phyloP scores from a whole-genome alignment of 2,797 vertebrate genomes.

The Epinephelus coioides region DNA sequence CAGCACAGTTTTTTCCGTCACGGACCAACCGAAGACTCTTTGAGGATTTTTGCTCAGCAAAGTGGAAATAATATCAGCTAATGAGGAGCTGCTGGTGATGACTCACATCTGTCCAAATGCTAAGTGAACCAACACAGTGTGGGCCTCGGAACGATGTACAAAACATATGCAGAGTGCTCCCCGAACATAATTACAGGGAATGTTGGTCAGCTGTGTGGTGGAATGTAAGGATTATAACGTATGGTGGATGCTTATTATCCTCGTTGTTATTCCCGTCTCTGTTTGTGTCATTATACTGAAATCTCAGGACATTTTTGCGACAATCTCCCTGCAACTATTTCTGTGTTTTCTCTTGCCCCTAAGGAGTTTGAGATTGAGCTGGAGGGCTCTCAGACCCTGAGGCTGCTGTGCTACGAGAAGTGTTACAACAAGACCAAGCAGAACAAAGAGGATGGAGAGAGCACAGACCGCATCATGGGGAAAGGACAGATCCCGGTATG shows the following conservation, averaged over 20 bases:
- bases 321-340: background rate
- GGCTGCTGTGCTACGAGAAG: slow-evolving; percentile 95
- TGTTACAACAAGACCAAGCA: slow-evolving; percentile 91
- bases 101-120: slow-evolving; percentile 77
- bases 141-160: slow-evolving; percentile 57
- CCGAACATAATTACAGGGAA: slow-evolving; percentile 58
- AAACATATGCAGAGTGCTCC: slow-evolving; percentile 60
- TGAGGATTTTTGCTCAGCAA: slow-evolving; percentile 65
- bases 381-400: slow-evolving; percentile 94
- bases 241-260: background rate
- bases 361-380: slow-evolving; percentile 97
- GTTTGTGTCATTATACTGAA: background rate
- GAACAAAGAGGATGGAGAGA: slow-evolving; percentile 92
- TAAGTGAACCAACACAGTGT: slow-evolving; percentile 66
- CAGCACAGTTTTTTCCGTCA: slow-evolving; percentile 20
- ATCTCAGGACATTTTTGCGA: background rate
- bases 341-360: background rate
- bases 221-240: slow-evolving; percentile 15
- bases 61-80: slow-evolving; percentile 78
- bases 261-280: background rate
- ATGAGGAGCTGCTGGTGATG: slow-evolving; percentile 77
- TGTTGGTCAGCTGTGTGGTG: slow-evolving; percentile 43
- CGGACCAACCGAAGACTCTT: slow-evolving; percentile 41
- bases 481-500: slow-evolving; percentile 95
- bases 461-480: slow-evolving; percentile 91